Base-by-base conservation (phyloP, 2,888 invertebrate genomes). In the Drosophila quinaria region DNA sequence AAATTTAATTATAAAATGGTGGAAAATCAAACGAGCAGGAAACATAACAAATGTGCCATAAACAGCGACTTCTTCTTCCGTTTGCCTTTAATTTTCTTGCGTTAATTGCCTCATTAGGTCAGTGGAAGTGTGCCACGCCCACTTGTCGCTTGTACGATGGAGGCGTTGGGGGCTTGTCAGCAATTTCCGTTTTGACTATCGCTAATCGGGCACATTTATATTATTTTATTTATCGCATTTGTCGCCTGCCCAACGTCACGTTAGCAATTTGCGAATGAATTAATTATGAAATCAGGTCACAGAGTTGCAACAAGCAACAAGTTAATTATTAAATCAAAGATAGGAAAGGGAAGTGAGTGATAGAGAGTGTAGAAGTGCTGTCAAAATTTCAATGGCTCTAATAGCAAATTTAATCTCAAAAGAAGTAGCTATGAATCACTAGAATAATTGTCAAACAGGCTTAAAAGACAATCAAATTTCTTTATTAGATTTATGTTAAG, bases 211-310 rank as follows among this genome's bases (percentile, higher is more conserved):
- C 58, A 51, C 74, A 78, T 71, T 81, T 79, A 73, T 74, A 59
- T 68, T 67, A 84, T 87, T 83, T 69, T 69, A 84, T 87, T 86
- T 78, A 83, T 87, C 66, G 78, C 66, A 52, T 61, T 74, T 76
- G 63, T 55, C 77, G 70, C 61, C 59, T 33, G 19, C 58, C 41
- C 64, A 39, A 54, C 59, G 74, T 69, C 66, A 71, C 68, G 67
- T 62, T 62, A 61, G 37, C 75, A 84, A 81, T 87, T 84, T 72
- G 68, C 55, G 61, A 64, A 61, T 70, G 75, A 82, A 83, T 79
- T 80, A 72, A 80, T 80, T 80, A 80, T 61, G 64, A 80, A 77
- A 77, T 70, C 78, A 73, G 80, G 73, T 66, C 69, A 70, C 70
- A 70, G 63, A 71, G 76, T 62, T 46, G 55, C 67, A 55, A 33